Base-by-base conservation (phyloP, 1,140 invertebrate species). In the Drosophila paulistorum region DNA sequence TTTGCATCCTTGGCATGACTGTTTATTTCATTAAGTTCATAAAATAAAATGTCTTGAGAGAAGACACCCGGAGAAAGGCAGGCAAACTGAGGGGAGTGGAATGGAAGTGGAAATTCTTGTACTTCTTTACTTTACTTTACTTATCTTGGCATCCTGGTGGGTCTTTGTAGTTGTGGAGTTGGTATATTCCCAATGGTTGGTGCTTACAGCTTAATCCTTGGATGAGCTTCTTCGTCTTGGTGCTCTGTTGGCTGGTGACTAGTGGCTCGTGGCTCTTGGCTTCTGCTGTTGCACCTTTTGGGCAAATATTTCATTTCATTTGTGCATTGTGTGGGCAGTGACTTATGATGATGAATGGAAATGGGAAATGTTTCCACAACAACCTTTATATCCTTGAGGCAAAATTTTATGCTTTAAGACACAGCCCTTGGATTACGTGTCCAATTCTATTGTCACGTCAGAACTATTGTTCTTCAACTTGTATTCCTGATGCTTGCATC, bases 281-380 rank as follows among this genome's bases (percentile, higher is more conserved):
- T 48, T 48, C 48, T 67, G 39, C 72, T 55, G 66, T 37, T 37
- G 72, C 61, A 71, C 70, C 71, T 70, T 54, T 67, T 69, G 20
- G 45, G 75, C 75, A 82, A 72, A 87, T 84, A 90, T 87, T 90
- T 90, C 86, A 90, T 90, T 90, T 90, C 72, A 85, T 90, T 83
- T 79, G 73, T 65, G 68, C 75, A 69, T 51, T 51, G 45, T 51
- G 45, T 66, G 80, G 85, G 81, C 82, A 81, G 78, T 91, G 90
- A 91, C 85, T 91, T 91, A 91, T 91, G 90, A 91, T 91, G 90
- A 91, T 91, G 83, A 91, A 91, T 91, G 80, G 57, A 35, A 59
- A 59, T 59, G 54, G 23, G 13, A 81, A 81, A 79, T 90, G 87
- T 68, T 74, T 68, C 71, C 66, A 68, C 35, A 62, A 17, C 26